These are phyloP conservation scores for Cathartes aura DNA, from an alignment of 2,113 vertebrate genomes.

Conservation along the genomic window DNA sequence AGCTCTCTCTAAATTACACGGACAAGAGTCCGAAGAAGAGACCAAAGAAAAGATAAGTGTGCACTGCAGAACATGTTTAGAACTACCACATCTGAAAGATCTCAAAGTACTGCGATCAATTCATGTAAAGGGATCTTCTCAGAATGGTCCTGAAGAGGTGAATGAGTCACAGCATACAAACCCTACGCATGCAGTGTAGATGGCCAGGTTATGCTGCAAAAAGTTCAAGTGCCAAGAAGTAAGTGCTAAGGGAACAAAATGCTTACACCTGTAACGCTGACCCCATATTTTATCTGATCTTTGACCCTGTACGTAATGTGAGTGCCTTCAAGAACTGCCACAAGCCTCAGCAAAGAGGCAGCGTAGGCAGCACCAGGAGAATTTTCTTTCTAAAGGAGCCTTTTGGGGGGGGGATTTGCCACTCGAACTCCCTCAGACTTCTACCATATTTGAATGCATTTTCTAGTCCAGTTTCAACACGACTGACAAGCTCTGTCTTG, in stretches of 20 bases:
- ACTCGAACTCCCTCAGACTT: neutral
- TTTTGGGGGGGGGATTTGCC: neutral
- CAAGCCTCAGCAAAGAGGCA: neutral
- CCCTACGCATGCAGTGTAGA: neutral
- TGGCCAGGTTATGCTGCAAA: neutral
- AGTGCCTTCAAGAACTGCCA: neutral
- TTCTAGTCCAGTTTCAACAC: neutral
- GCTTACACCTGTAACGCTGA: neutral
- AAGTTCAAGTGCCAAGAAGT: neutral
- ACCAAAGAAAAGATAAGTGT: rapidly evolving
- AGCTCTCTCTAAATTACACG: neutral
- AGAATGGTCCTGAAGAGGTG: neutral
- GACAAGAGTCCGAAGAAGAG: neutral
- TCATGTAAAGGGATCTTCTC: neutral
- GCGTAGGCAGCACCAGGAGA: neutral
- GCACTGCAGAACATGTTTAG: neutral
- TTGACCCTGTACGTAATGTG: neutral
- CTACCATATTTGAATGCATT: neutral
- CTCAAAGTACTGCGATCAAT: rapidly evolving
- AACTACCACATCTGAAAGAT: neutral
- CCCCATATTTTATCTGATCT: rapidly evolving
- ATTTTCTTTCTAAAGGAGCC: neutral
- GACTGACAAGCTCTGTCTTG: neutral
- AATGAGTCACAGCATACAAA: neutral
- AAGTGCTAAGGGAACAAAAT: neutral